phyloP scores from a whole-genome alignment of 2,888 invertebrate genomes.

The Strigamia crassipes region DNA sequence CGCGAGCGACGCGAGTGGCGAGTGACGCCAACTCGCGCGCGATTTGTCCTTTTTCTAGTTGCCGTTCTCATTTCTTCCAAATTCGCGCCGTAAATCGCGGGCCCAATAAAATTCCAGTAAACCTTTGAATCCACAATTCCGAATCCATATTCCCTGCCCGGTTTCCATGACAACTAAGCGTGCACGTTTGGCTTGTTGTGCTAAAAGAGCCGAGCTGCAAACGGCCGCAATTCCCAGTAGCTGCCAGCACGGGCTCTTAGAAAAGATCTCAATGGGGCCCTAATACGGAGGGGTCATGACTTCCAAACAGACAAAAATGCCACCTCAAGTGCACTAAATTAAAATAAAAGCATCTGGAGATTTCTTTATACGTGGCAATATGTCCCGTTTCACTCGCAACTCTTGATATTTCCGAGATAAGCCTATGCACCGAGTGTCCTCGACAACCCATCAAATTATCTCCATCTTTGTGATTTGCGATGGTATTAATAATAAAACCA shows the following conservation, averaged over 20 bases:
- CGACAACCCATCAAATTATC: not conserved
- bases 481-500: too few relatives aligned
- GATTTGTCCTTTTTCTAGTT: too few relatives aligned
- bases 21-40: too few relatives aligned
- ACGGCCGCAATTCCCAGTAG: not conserved
- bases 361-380: not conserved
- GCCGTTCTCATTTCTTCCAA: not conserved
- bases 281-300: conserved; percentile 11
- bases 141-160: not conserved
- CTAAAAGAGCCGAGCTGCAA: not conserved
- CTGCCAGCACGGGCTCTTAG: conserved; percentile 1
- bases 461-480: too few relatives aligned
- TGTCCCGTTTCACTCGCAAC: not conserved
- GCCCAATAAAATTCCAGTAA: not conserved
- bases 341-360: conserved; percentile 27
- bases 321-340: not conserved
- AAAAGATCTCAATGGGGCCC: conserved; percentile 20
- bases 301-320: conserved; percentile 5
- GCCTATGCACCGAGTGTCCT: not conserved
- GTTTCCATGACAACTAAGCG: conserved; percentile 6
- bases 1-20: too few relatives aligned
- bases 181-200: not conserved
- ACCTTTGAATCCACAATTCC: conserved; percentile 23
- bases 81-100: not conserved
- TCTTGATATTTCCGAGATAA: not conserved